Evolutionary conservation across 2,113 vertebrate species (phyloP), one percentile per base, ranked within the genome.

Genomic region (Callorhinus ursinus): DNA sequence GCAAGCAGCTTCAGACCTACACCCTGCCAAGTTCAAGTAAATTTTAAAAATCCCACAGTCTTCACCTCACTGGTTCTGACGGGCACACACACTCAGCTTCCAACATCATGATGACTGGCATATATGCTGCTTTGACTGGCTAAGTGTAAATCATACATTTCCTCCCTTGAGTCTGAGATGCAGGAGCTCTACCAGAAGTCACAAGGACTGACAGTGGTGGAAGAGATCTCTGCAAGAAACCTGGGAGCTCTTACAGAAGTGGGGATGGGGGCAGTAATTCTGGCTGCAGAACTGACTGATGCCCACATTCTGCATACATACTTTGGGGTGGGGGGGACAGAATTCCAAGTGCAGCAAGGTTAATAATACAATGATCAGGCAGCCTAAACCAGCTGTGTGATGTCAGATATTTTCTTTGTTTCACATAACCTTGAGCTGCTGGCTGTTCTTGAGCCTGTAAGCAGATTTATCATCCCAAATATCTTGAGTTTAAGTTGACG

Each of bases 391-490:
- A 31, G 53, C 72, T 79, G 76, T 81, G 86, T 1, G 3, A 69
- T 11, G n/a, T 61, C 4, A 24, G 67, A 2, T 22, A 49, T 77
- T 33, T 33, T 69, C 90, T 95, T 36, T 46, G 57, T 91, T 86
- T 88, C 77, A 26, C 10, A 15, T 79, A 89, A 95, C 86, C 92
- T 96, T 96, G 92, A 96, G 82, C 51, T 77, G 26, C 51, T 53
- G 71, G n/a, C 28, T 89, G n/a, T 51, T 92, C 51, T 53, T 82
- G 85, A 86, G 39, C 11, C 85, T 63, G 4, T 71, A 90, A 97
- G 95, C 22, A 79, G 92, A 97, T 96, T 90, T 93, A 96, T 36
- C 79, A 57, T 92, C 33, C 69, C 96, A 92, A 14, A 94, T n/a
- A 90, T 63, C 89, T 95, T 77, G 89, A 92, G 79, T 67, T 96